A percentile compares a stretch with the other conserved stretches of the same genome.
These are phyloP conservation scores for Momotus momota DNA, from an alignment of 2,797 vertebrate genomes.

Conservation along the genomic window DNA sequence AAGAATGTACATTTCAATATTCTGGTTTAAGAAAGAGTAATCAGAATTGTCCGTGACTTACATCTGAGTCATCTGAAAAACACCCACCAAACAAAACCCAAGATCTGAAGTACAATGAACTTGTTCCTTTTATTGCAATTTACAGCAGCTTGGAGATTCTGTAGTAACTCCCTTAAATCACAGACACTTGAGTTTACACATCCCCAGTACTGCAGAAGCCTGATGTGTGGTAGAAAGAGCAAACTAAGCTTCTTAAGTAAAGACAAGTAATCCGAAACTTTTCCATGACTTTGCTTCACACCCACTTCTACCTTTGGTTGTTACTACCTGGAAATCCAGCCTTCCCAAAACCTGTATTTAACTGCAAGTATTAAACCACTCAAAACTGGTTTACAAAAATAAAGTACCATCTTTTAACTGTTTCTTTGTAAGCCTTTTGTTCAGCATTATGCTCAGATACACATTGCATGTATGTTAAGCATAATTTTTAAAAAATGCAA, in stretches of 20 bases:
- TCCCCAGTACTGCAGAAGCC: background rate
- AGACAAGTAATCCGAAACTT: background rate
- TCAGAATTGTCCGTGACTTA: background rate
- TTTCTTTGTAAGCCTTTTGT: background rate
- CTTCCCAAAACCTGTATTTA: background rate
- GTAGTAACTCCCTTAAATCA: background rate
- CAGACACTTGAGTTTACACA: background rate
- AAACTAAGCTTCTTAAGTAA: background rate
- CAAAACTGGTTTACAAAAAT: background rate
- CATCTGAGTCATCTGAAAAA: background rate
- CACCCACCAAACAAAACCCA: background rate
- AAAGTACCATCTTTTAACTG: background rate
- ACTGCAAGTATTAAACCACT: background rate
- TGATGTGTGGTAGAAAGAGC: background rate
- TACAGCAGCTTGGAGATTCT: background rate
- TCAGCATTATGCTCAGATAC: background rate
- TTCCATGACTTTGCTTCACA: background rate
- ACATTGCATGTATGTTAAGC: background rate
- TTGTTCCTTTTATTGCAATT: background rate
- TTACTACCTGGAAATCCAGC: background rate
- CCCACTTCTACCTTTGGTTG: background rate
- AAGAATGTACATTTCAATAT: background rate
- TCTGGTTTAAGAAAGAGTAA: background rate
- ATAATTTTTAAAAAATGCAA: background rate
- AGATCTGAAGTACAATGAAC: background rate